These are phyloP conservation scores for Buceros bicornis DNA, from an alignment of 2,797 vertebrate genomes.

Conservation along the genomic window DNA sequence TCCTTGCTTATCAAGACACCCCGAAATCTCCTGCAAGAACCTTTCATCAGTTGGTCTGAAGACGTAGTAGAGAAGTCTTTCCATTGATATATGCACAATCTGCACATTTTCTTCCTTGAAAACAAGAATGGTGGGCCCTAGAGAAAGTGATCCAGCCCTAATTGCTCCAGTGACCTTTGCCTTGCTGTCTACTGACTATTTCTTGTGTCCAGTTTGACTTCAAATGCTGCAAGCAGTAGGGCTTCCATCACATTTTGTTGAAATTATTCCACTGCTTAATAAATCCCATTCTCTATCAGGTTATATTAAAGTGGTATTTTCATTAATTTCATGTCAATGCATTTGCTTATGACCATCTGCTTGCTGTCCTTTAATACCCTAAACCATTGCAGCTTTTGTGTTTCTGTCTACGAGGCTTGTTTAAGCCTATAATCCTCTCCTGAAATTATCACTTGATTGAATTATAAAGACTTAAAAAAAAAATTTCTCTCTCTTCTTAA, in stretches of 20 bases:
- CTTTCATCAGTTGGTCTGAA: background rate
- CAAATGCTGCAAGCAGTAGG: background rate
- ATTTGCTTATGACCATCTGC: conserved; percentile 30
- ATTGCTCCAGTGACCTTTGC: background rate
- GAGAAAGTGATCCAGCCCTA: background rate
- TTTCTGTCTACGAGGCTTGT: conserved; percentile 5
- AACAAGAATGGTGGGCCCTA: background rate
- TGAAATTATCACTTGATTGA: conserved; percentile 52
- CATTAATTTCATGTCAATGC: conserved; percentile 42
- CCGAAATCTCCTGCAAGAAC: background rate
- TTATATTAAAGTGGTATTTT: conserved; percentile 40
- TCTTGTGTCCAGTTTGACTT: background rate
- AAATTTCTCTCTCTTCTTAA: background rate
- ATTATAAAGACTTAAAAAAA: background rate
- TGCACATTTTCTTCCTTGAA: background rate
- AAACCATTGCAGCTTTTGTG: conserved; percentile 21
- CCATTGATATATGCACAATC: background rate
- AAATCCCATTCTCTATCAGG: conserved; percentile 1
- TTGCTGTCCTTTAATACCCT: conserved; percentile 44
- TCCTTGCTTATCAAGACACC: background rate
- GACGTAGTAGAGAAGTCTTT: background rate
- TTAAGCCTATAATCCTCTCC: conserved; percentile 48
- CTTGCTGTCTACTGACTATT: background rate
- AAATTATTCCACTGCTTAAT: background rate
- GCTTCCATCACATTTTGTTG: background rate